Evolutionary conservation across 2,113 vertebrate species (phyloP).

Genomic region (Prolemur simus): DNA sequence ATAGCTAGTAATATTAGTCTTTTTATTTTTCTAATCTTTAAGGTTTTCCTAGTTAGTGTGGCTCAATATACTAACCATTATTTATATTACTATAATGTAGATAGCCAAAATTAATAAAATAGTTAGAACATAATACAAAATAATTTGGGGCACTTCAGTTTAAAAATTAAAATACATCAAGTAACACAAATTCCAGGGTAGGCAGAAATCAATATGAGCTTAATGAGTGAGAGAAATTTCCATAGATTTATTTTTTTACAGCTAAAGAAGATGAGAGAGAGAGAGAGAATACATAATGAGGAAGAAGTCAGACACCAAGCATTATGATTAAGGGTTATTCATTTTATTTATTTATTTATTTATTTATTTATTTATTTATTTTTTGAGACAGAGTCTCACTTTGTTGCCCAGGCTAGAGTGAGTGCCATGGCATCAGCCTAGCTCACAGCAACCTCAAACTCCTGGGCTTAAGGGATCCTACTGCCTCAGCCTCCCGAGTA

Average conservation of each 20-base stretch:
- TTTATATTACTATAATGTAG: background rate
- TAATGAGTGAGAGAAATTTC: background rate
- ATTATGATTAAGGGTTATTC: background rate
- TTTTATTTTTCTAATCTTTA: background rate
- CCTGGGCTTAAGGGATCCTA: no score
- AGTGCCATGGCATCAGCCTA: no score
- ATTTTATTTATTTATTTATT: background rate
- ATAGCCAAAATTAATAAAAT: background rate
- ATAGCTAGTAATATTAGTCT: background rate
- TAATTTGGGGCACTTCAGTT: background rate
- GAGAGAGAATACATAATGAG: background rate
- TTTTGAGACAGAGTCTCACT: no score
- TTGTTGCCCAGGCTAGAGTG: no score
- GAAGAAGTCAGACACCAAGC: background rate
- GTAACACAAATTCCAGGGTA: background rate
- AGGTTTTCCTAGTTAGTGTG: background rate
- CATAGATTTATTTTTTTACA: background rate
- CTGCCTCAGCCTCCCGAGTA: no score
- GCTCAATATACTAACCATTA: background rate
- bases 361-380: no score
- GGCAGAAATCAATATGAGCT: background rate
- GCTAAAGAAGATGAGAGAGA: background rate
- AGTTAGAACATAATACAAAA: slow-evolving; percentile 8
- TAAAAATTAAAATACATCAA: slow-evolving; percentile 9
- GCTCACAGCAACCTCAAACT: no score